These are phyloP conservation scores for Augiades crinisus DNA, from an alignment of 2,888 invertebrate species.

Conservation along the genomic window DNA sequence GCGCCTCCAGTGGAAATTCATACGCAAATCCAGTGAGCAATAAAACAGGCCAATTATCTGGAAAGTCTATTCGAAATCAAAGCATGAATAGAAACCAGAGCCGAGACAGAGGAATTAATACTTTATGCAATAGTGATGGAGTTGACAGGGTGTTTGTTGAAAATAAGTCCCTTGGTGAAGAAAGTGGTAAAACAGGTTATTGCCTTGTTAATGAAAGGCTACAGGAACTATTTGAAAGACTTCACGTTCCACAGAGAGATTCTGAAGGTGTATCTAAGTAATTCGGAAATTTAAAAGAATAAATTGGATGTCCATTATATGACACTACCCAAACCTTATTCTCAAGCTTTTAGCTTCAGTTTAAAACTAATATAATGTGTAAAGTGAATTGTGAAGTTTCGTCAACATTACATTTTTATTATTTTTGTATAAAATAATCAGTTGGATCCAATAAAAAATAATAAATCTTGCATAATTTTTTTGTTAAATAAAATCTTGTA, in stretches of 20 bases:
- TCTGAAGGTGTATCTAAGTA: slow-evolving; percentile 37
- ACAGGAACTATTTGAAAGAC: slow-evolving; percentile 62
- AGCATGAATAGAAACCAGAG: slow-evolving; percentile 41
- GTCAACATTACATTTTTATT: too few species aligned
- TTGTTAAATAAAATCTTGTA: too few species aligned
- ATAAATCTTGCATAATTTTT: too few species aligned
- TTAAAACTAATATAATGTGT: too few species aligned
- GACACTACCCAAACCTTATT: not conserved
- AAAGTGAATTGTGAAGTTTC: too few species aligned
- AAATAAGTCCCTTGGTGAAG: slow-evolving; percentile 52
- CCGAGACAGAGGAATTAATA: slow-evolving; percentile 48
- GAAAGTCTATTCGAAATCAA: slow-evolving; percentile 44
- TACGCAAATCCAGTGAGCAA: slow-evolving; percentile 28
- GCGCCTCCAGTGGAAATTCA: slow-evolving; percentile 42
- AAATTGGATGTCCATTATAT: not conserved
- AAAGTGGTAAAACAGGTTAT: slow-evolving; percentile 49
- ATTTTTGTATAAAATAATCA: too few species aligned
- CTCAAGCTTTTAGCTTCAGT: too few species aligned
- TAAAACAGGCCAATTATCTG: slow-evolving; percentile 41
- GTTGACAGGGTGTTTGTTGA: slow-evolving; percentile 43
- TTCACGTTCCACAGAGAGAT: slow-evolving; percentile 66
- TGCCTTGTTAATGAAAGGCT: slow-evolving; percentile 61
- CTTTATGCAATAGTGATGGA: slow-evolving; percentile 48
- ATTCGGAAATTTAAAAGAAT: slow-evolving; percentile 7
- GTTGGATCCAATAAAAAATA: too few species aligned